phyloP scores from a whole-genome alignment of 1,140 invertebrate genomes.

The Plutomurus gul region DNA sequence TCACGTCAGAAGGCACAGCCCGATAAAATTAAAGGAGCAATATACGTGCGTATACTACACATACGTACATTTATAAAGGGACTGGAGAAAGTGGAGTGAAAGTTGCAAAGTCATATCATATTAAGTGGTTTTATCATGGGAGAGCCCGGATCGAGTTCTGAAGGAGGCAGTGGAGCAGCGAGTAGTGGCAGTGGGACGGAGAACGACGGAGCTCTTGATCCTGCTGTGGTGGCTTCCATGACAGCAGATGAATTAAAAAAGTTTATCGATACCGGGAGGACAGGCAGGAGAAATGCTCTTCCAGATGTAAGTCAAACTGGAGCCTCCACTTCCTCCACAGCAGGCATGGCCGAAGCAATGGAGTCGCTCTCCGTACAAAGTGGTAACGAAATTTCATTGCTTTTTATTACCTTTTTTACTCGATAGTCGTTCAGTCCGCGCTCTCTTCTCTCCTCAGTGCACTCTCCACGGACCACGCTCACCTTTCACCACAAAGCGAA shows the following conservation, averaged over 20 bases:
- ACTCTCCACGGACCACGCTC: no score
- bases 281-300: constrained; percentile 77
- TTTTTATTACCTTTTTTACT: no score
- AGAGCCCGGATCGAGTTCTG: constrained; percentile 44
- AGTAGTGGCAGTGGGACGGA: neutral
- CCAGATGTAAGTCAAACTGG: constrained; percentile 70
- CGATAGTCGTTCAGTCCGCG: no score
- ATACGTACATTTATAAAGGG: neutral
- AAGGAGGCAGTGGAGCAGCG: neutral
- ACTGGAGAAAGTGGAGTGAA: neutral
- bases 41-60: neutral
- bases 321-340: constrained; percentile 68
- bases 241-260: constrained; percentile 62
- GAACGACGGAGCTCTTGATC: constrained; percentile 31
- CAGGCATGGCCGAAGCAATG: constrained; percentile 70
- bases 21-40: neutral
- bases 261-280: constrained; percentile 76
- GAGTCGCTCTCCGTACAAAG: constrained; percentile 65
- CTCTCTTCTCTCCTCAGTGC: no score
- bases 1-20: neutral
- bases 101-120: neutral
- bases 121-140: constrained; percentile 42
- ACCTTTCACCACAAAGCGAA: no score
- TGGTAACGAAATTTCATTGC: constrained; percentile 55
- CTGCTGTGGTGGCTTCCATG: constrained; percentile 48